A percentile compares a stretch with the other conserved stretches of the same genome.
Evolutionary conservation across 2,888 invertebrate genomes (phyloP).

Genomic region (Cactoblastis cactorum): DNA sequence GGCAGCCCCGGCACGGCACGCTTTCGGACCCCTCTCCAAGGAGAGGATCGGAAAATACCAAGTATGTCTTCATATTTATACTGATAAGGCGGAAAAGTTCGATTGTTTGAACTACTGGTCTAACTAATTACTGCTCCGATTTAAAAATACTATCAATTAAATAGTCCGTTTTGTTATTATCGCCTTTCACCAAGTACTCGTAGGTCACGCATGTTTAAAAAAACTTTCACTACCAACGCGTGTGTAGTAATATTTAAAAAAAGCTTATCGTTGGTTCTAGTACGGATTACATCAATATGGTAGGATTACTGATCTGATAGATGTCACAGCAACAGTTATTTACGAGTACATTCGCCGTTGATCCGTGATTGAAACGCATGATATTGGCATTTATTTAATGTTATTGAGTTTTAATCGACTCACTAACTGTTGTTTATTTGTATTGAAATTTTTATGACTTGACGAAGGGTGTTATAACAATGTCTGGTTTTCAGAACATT

Average conservation of each 20-base stretch:
- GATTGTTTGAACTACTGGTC: too few relatives aligned
- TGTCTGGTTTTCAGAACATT: too few relatives aligned
- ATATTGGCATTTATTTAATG: background rate
- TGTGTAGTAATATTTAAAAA: background rate
- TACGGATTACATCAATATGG: conserved; percentile 6
- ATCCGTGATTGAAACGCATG: background rate
- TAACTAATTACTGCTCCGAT: background rate
- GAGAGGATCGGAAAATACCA: too few relatives aligned
- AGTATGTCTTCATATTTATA: too few relatives aligned
- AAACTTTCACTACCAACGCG: background rate
- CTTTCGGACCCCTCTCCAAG: too few relatives aligned
- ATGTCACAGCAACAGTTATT: conserved; percentile 7
- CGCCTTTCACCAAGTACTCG: background rate
- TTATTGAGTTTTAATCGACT: background rate
- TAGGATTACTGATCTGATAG: conserved; percentile 2
- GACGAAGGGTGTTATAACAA: too few relatives aligned
- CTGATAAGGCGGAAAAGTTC: too few relatives aligned
- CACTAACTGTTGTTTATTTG: background rate
- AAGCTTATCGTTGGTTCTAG: background rate
- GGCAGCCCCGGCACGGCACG: too few relatives aligned
- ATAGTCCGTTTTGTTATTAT: background rate
- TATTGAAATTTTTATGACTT: too few relatives aligned
- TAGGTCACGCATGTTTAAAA: background rate
- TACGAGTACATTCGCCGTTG: background rate
- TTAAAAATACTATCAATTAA: too few relatives aligned